Base-by-base conservation (phyloP, 2,888 invertebrate genomes). In the Spatulosminthurus flaviceps region DNA sequence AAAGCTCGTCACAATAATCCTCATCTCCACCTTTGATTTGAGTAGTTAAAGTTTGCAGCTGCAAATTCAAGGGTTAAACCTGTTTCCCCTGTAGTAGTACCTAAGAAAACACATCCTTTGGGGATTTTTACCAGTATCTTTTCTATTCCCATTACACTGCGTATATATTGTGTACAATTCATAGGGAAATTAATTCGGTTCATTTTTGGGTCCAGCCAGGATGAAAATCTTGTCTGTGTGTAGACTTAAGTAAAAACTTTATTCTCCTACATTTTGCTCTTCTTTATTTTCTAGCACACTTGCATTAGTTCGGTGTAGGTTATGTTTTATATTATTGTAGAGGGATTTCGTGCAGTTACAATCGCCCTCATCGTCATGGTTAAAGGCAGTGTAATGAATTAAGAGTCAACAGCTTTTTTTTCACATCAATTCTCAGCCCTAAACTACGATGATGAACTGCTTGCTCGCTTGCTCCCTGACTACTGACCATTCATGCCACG, bases 361-460 rank as follows among this genome's bases (percentile, higher is more conserved):
- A 16, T 21, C 26, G 43, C 43, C 43, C 72, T 61, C 74, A 74
- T 74, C 61, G 74, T 74, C 74, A 74, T 29, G 74, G 74, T 34
- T 34, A 43, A 11, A 69, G 69, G 69, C 69, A 69, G 26, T 67
- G 24, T 42, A 28, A 24, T 26, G 51, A 24, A 72, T 28, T 22
- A 34, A 69, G 1, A n/a, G 28, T 13, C 26, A 11, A 51, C n/a
- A 60, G 60, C 60, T 34, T 34, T 34, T 34, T 34, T 9, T 7
- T 34, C 34, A 34, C 4, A 4, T 34, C 4, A 34, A 34, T n/a
- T n/a, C 34, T 9, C 34, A 34, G 9, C 34, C 9, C 34, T 34
- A n/a, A n/a, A 7, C 34, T 34, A 9, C 4, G 34, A 34, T 34
- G 34, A 34, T 34, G 34, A 34, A 34, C 34, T 34, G 34, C 34